Evolutionary conservation across 1,140 invertebrate genomes (phyloP).

Genomic region (Drosophila albomicans): DNA sequence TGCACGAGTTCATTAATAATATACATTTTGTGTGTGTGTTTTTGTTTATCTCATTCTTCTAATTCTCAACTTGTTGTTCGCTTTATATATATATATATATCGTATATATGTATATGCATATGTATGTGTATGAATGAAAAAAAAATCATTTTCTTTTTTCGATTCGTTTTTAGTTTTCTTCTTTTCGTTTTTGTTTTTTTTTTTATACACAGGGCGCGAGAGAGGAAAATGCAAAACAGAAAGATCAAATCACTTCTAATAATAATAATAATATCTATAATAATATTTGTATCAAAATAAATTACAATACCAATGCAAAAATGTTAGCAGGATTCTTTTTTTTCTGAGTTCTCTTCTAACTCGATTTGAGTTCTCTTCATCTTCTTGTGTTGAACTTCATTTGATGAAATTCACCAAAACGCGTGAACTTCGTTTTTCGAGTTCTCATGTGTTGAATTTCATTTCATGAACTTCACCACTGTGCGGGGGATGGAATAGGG

Average conservation of each 20-base stretch:
- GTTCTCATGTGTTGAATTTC: conserved; percentile 33
- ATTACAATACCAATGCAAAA: conserved; percentile 60
- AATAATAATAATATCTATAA: conserved; percentile 20
- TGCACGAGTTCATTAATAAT: conserved; percentile 25
- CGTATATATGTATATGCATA: conserved; percentile 20
- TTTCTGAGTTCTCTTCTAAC: neutral
- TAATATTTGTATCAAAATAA: conserved; percentile 51
- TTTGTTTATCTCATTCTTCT: conserved; percentile 13
- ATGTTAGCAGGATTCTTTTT: conserved; percentile 10
- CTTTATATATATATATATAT: too few species aligned
- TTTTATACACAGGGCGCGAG: conserved; percentile 24
- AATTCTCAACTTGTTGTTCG: conserved; percentile 37
- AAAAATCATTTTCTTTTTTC: conserved; percentile 16
- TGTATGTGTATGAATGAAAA: conserved; percentile 7
- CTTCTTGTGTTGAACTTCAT: conserved; percentile 45
- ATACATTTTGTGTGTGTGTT: conserved; percentile 17
- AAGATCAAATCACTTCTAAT: conserved; percentile 39
- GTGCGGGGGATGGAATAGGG: too few species aligned
- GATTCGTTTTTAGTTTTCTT: conserved; percentile 6
- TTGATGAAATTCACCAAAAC: conserved; percentile 42
- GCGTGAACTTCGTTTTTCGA: neutral
- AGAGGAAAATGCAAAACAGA: conserved; percentile 18
- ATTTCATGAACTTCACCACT: conserved; percentile 48
- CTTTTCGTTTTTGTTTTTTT: conserved; percentile 5
- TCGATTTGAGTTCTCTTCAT: neutral